Evolutionary conservation across 2,113 vertebrate species (phyloP).

Genomic region (Callipepla californica): DNA sequence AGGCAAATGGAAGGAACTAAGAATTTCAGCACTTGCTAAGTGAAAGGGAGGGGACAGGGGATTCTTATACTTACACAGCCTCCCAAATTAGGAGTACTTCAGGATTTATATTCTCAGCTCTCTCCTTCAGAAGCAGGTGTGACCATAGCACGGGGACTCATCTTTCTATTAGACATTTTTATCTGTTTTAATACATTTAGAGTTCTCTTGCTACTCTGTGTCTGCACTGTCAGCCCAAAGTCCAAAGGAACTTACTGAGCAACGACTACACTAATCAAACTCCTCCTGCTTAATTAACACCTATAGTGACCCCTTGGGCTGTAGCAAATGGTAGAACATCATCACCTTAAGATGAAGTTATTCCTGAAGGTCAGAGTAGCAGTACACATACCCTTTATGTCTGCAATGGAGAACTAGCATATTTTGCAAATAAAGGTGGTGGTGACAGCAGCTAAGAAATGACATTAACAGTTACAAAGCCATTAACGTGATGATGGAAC

Average conservation of each 20-base stretch:
- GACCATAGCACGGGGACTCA: not conserved
- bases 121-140: not conserved
- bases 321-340: not conserved
- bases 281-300: not conserved
- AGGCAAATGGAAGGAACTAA: not conserved
- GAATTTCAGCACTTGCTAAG: not conserved
- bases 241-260: not conserved
- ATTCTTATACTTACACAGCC: not conserved
- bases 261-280: not conserved
- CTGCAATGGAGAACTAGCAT: conserved; percentile 29
- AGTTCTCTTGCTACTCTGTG: not conserved
- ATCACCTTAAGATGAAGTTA: not conserved
- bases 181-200: not conserved
- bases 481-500: not conserved
- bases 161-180: not conserved
- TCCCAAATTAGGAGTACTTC: not conserved
- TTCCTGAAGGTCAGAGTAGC: not conserved
- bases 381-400: not conserved
- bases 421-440: conserved; percentile 46
- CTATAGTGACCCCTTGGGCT: not conserved
- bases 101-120: not conserved
- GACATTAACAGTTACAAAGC: conserved; percentile 61
- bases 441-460: conserved; percentile 32
- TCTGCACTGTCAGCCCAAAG: not conserved
- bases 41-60: not conserved